Percentiles rank a stretch among this genome's conserved stretches.
These are phyloP conservation scores for Anguilla pacifica DNA, from an alignment of 2,797 vertebrate species.

Conservation along the genomic window DNA sequence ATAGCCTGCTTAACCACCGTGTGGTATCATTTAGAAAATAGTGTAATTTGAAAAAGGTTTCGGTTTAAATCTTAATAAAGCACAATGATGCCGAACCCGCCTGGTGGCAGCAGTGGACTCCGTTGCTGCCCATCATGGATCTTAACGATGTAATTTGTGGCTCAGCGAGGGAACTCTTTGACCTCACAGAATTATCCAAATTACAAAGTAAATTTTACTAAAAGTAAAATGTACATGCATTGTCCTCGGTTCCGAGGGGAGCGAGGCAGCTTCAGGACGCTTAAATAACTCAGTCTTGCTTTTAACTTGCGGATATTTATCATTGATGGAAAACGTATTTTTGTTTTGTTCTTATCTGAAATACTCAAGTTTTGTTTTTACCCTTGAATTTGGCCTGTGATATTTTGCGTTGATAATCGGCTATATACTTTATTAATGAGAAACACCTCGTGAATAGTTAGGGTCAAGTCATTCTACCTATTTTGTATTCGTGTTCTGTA, in stretches of 20 bases:
- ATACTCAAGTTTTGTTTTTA: not conserved
- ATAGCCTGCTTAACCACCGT: not conserved
- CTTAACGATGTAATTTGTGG: not conserved
- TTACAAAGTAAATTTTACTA: not conserved
- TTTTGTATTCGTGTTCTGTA: not conserved
- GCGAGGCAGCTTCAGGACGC: not conserved
- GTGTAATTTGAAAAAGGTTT: conserved; percentile 8
- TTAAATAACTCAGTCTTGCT: not conserved
- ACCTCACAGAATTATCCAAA: not conserved
- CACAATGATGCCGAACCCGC: conserved; percentile 38
- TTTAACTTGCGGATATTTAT: not conserved
- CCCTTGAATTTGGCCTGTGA: not conserved
- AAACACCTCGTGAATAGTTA: not conserved
- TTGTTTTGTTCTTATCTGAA: not conserved
- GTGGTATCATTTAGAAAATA: not conserved
- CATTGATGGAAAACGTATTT: not conserved
- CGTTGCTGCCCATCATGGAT: not conserved
- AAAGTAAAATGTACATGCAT: conserved; percentile 9
- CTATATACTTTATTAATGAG: not conserved
- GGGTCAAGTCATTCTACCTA: not conserved
- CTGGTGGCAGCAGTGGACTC: conserved; percentile 56
- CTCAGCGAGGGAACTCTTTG: not conserved
- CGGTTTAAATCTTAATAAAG: not conserved
- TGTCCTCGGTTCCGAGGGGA: not conserved
- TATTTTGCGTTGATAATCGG: not conserved